A percentile compares a stretch with the other conserved stretches of the same genome.
phyloP scores from a whole-genome alignment of 2,888 invertebrate species.

The Lamellibrachia columna region DNA sequence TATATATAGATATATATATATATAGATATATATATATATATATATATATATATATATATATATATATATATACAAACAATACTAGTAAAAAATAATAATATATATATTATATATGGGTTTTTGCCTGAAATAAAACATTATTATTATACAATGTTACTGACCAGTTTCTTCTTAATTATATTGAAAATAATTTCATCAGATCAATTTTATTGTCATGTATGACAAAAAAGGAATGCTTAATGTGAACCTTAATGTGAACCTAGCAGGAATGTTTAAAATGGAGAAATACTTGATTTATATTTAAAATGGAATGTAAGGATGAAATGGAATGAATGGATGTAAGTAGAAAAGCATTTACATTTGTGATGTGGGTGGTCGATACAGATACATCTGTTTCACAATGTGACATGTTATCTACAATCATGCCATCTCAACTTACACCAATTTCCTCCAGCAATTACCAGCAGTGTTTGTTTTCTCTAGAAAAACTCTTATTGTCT shows the following conservation, averaged over 20 bases:
- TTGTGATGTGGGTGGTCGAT: neutral
- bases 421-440: neutral
- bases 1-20: too few relatives aligned
- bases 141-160: neutral
- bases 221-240: neutral
- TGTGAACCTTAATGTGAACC: neutral
- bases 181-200: neutral
- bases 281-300: neutral
- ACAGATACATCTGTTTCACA: neutral
- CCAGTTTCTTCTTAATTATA: neutral
- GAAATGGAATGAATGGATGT: neutral
- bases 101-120: too few relatives aligned
- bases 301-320: neutral
- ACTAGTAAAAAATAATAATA: too few relatives aligned
- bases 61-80: too few relatives aligned
- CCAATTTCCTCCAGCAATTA: neutral
- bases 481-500: constrained; percentile 8
- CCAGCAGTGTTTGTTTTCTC: constrained; percentile 1
- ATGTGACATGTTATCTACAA: neutral
- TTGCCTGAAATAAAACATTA: too few relatives aligned
- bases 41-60: too few relatives aligned
- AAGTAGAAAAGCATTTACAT: neutral
- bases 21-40: too few relatives aligned
- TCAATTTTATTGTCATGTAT: neutral
- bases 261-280: neutral